phyloP scores from a whole-genome alignment of 2,888 invertebrate genomes.

The Oscheius onirici region DNA sequence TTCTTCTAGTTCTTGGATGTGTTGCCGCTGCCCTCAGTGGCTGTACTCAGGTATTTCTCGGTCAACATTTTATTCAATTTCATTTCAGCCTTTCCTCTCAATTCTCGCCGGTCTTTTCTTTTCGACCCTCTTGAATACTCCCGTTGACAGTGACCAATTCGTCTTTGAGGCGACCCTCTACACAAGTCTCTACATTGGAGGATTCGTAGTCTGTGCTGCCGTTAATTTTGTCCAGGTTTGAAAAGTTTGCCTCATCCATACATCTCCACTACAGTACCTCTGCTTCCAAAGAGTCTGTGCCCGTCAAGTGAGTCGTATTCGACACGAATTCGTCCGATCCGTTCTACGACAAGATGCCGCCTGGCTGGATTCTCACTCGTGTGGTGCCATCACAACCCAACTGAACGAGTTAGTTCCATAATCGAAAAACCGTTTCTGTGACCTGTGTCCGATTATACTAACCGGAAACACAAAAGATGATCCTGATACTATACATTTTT shows the following conservation, averaged over 20 bases:
- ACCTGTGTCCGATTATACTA: neutral
- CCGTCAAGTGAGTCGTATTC: constrained; percentile 49
- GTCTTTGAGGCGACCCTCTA: constrained; percentile 36
- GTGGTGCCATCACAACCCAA: constrained; percentile 54
- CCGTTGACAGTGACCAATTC: constrained; percentile 18
- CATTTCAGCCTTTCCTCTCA: constrained; percentile 40
- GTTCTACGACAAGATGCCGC: constrained; percentile 60
- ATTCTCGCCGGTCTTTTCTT: constrained; percentile 44
- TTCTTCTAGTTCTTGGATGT: constrained; percentile 38
- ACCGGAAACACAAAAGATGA: neutral
- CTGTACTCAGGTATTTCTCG: constrained; percentile 10
- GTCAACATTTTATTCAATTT: neutral
- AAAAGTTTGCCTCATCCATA: neutral
- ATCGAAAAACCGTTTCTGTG: neutral
- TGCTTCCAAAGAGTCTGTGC: constrained; percentile 59
- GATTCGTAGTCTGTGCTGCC: constrained; percentile 38
- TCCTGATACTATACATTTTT: constrained; percentile 7
- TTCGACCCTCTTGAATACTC: constrained; percentile 36
- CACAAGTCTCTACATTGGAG: constrained; percentile 47
- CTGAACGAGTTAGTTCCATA: constrained; percentile 53
- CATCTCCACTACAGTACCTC: constrained; percentile 49
- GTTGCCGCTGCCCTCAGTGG: constrained; percentile 35
- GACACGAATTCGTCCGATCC: constrained; percentile 47
- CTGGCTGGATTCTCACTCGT: constrained; percentile 60
- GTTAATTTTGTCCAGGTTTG: constrained; percentile 45